A percentile compares a stretch with the other conserved stretches of the same genome.
Conservation (phyloP, 2,888 invertebrate genomes). For the Psylliodes chrysocephalus region DNA sequence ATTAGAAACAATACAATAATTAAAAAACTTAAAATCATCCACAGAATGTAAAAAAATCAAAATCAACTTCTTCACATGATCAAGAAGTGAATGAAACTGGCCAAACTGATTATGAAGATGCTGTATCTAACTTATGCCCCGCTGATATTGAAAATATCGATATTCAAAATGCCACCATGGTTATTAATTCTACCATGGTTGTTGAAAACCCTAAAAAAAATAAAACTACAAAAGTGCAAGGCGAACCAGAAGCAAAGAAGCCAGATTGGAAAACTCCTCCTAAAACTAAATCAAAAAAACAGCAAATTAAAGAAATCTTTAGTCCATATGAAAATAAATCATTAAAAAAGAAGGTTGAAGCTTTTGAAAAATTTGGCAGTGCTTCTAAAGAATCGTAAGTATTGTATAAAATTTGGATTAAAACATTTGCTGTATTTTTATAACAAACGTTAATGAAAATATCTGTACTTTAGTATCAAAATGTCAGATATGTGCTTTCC, state of each 20-base stretch:
- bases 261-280: conserved; percentile 41
- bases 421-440: not conserved
- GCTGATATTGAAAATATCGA: conserved; percentile 44
- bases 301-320: conserved; percentile 56
- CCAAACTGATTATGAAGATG: conserved; percentile 64
- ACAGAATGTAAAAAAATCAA: conserved; percentile 6
- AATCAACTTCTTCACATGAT: conserved; percentile 13
- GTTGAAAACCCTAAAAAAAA: conserved; percentile 39
- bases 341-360: conserved; percentile 71
- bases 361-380: conserved; percentile 66
- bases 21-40: too few relatives aligned
- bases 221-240: not conserved
- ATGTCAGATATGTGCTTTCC: too few relatives aligned
- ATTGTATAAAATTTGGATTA: not conserved
- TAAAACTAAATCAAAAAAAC: conserved; percentile 36
- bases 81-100: conserved; percentile 43
- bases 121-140: conserved; percentile 50
- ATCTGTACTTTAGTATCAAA: too few relatives aligned
- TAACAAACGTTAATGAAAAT: too few relatives aligned
- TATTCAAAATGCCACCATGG: conserved; percentile 14
- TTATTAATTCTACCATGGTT: conserved; percentile 42
- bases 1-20: too few relatives aligned
- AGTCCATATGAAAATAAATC: conserved; percentile 71
- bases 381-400: conserved; percentile 39
- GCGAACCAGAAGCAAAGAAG: conserved; percentile 2